Conservation (phyloP, 1,140 invertebrate species). For the silkworm (Bombyx mori) region ASM3026992v2 NC_085115.1:9162001-9162500, state of each 20-base stretch:
- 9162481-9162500: too few relatives aligned
- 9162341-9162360: not conserved
- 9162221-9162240: constrained; percentile 6
- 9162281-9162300: not conserved
- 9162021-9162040: not conserved
- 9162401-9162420: not conserved
- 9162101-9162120: not conserved
- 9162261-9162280: not conserved
- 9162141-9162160: not conserved
- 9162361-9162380: not conserved
- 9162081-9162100: not conserved
- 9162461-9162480: too few relatives aligned
- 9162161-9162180: constrained; percentile 4
- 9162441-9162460: not conserved
- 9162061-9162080: too few relatives aligned
- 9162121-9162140: not conserved
- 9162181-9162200: constrained; percentile 7
- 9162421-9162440: not conserved
- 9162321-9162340: not conserved
- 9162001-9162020: not conserved
- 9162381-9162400: not conserved
- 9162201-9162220: constrained; percentile 8
- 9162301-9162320: not conserved
- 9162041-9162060: not conserved
- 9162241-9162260: constrained; percentile 2